phyloP scores from a whole-genome alignment of 2,888 invertebrate genomes.

The Panzeria rudis region DNA sequence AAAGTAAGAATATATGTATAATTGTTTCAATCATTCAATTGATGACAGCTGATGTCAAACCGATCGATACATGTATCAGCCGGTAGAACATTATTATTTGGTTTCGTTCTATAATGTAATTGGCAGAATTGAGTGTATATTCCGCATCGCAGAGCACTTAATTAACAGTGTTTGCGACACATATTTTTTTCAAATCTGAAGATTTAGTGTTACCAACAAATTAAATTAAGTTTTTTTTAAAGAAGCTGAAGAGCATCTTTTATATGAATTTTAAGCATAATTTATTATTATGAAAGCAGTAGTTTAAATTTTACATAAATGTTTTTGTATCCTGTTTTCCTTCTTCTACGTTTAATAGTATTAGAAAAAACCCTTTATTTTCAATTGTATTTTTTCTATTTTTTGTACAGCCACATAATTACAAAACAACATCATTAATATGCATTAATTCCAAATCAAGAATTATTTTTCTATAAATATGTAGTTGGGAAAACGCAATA shows the following conservation, averaged over 20 bases:
- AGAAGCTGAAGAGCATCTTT: not conserved
- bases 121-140: too few species aligned
- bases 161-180: not conserved
- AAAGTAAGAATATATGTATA: too few species aligned
- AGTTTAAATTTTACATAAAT: not conserved
- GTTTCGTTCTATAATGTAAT: too few species aligned
- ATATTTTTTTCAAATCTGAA: too few species aligned
- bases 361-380: not conserved
- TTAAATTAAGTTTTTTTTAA: too few species aligned
- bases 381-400: not conserved
- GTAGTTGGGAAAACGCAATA: conserved; percentile 39
- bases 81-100: too few species aligned
- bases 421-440: conserved; percentile 81
- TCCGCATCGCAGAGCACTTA: too few species aligned
- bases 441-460: conserved; percentile 84
- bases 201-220: too few species aligned
- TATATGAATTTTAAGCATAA: not conserved
- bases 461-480: conserved; percentile 73
- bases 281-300: not conserved
- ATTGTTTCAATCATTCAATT: too few species aligned
- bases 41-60: too few species aligned
- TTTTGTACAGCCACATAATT: conserved; percentile 11
- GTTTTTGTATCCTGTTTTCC: conserved; percentile 25
- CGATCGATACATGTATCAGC: too few species aligned
- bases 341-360: conserved; percentile 7